Base-by-base conservation (phyloP, 2,888 invertebrate genomes). In the Phania funesta region DNA sequence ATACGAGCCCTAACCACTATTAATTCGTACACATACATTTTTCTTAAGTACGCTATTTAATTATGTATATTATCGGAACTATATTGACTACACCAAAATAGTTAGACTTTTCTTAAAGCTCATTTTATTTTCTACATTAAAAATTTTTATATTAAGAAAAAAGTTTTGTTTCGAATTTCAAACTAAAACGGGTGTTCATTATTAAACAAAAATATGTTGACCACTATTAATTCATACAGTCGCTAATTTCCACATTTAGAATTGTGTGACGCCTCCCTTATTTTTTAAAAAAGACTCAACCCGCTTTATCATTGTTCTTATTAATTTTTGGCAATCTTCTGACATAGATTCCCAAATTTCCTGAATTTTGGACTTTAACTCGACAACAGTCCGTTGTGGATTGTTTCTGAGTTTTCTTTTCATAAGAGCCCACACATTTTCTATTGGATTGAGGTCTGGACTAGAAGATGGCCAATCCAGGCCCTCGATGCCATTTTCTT, bases 361-460 rank as follows among this genome's bases (percentile, higher is more conserved):
- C 26, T 26, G 26, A 26, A 26, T 26, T 26, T 26, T 26, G 3
- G 6, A 26, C 26, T 26, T 26, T 26, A 26, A 26, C 26, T 6
- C 26, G 26, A 5, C 26, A 26, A 26, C 48, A 54, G 32, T 54
- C 26, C 54, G 32, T 52, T 54, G 54, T 5, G 32, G 38, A 4
- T 41, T 22, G 22, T 60, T 41, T 41, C 38, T 13, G 29, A 54
- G 54, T 18, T 54, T 54, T 54, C 38, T 60, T 60, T 41, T 60
- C 35, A 35, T 35, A 29, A 56, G 2, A 35, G 56, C 56, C 56
- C 38, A 32, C 56, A 58, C 18, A 58, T 35, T 58, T 58, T 58
- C 38, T 35, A 35, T 35, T 7, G 60, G 60, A 35, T 13, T 38
- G 18, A 60, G 41, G 41, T 60, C 60, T 58, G 38, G 56, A 58